Conservation (phyloP, 2,888 invertebrate species). For the Acrocyrtus sp. region DNA sequence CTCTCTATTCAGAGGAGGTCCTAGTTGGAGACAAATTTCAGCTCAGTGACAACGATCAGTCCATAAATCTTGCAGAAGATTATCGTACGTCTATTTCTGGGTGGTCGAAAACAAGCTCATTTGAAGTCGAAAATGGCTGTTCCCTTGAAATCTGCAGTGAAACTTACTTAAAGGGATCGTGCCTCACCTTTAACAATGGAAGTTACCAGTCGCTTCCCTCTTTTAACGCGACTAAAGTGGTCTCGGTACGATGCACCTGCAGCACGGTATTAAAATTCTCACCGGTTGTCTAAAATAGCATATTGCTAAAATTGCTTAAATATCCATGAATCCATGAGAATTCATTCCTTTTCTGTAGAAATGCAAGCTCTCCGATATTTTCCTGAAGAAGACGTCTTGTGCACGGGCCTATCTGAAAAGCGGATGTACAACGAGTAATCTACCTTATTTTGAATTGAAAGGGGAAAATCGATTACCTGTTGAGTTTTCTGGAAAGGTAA, state of each 20-base stretch:
- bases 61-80: conserved; percentile 1
- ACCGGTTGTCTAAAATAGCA: too few relatives aligned
- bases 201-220: background rate
- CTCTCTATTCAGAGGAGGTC: conserved; percentile 1
- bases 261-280: too few relatives aligned
- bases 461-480: background rate
- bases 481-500: background rate
- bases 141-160: conserved; percentile 1
- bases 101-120: background rate
- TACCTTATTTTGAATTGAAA: conserved; percentile 15
- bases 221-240: background rate
- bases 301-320: background rate
- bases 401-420: conserved; percentile 28
- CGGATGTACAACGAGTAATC: conserved; percentile 28
- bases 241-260: conserved; percentile 1
- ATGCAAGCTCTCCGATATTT: conserved; percentile 35
- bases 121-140: background rate
- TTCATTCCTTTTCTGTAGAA: conserved; percentile 8
- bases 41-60: background rate
- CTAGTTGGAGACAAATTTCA: background rate
- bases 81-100: background rate
- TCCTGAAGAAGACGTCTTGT: conserved; percentile 21
- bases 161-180: conserved; percentile 7
- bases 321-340: background rate
- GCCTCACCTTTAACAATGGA: background rate